A percentile compares a stretch with the other conserved stretches of the same genome.
phyloP scores from a whole-genome alignment of 2,113 vertebrate species.

The Prinia subflava region DNA sequence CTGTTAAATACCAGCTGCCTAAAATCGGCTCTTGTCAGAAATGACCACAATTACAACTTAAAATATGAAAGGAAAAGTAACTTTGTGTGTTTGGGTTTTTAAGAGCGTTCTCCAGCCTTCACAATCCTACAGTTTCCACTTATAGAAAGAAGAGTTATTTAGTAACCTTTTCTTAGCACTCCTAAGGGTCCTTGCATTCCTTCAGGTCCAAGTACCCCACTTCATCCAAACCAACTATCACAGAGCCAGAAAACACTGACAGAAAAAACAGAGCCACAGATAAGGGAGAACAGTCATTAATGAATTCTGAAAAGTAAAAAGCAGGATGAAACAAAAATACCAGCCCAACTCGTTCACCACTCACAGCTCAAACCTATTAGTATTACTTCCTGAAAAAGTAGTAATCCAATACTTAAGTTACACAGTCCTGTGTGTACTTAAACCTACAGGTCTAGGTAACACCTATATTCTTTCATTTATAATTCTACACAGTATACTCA shows the following conservation, averaged over 20 bases:
- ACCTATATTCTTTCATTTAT: constrained; percentile 43
- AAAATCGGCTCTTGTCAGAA: neutral
- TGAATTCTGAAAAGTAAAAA: neutral
- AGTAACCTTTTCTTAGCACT: neutral
- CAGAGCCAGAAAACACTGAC: neutral
- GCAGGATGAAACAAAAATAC: constrained; percentile 18
- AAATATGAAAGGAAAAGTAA: neutral
- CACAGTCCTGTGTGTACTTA: constrained; percentile 56
- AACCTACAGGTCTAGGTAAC: constrained; percentile 55
- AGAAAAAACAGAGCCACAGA: neutral
- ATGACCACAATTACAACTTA: neutral
- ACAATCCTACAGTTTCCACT: neutral
- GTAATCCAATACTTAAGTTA: constrained; percentile 65
- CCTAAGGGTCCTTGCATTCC: neutral
- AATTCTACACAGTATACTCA: constrained; percentile 27
- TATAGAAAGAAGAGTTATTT: neutral
- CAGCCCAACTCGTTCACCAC: neutral
- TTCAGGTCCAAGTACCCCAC: neutral
- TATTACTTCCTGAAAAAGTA: constrained; percentile 54
- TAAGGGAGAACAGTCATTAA: neutral
- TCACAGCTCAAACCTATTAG: constrained; percentile 10
- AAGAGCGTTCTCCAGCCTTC: rapidly evolving
- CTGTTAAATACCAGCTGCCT: neutral
- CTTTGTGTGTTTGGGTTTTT: neutral
- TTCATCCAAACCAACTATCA: neutral